Evolutionary conservation across 2,113 vertebrate genomes (phyloP).

Genomic region (Nesogale talazaci): DNA sequence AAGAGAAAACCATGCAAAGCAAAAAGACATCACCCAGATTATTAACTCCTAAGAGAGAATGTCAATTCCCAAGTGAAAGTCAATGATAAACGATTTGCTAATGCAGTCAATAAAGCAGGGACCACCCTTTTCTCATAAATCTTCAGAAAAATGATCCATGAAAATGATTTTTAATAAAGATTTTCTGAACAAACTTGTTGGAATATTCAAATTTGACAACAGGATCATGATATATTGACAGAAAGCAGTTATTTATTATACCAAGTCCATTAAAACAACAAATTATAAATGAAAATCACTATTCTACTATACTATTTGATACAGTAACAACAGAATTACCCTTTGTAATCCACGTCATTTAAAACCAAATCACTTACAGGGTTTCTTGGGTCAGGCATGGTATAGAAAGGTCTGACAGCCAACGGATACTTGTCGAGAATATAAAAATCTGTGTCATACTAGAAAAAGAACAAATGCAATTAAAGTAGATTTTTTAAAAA

Average conservation of each 20-base stretch:
- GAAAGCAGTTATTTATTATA: not conserved
- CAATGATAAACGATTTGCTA: not conserved
- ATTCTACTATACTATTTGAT: slow-evolving; percentile 35
- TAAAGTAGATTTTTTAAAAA: slow-evolving; percentile 6
- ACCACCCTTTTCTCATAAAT: not conserved
- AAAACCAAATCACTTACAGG: slow-evolving; percentile 88
- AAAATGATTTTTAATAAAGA: slow-evolving; percentile 43
- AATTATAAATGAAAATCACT: slow-evolving; percentile 61
- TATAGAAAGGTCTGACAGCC: slow-evolving; percentile 98
- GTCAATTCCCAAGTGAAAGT: slow-evolving; percentile 34
- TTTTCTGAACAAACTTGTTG: slow-evolving; percentile 36
- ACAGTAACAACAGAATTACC: not conserved
- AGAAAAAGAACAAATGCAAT: slow-evolving; percentile 71
- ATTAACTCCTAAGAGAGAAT: slow-evolving; percentile 24
- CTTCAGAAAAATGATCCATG: slow-evolving; percentile 7
- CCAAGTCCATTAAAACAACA: not conserved
- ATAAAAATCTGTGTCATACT: slow-evolving; percentile 99
- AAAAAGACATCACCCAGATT: slow-evolving; percentile 35
- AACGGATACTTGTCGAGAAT: slow-evolving; percentile 99
- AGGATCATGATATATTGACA: not conserved
- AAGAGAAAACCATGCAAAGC: not conserved
- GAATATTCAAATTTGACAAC: slow-evolving; percentile 45
- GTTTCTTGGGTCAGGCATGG: slow-evolving; percentile 96
- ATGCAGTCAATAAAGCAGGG: slow-evolving; percentile 13
- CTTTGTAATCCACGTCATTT: slow-evolving; percentile 1